phyloP scores from a whole-genome alignment of 1,140 invertebrate species.

The Brachionus rotundiformis region DNA sequence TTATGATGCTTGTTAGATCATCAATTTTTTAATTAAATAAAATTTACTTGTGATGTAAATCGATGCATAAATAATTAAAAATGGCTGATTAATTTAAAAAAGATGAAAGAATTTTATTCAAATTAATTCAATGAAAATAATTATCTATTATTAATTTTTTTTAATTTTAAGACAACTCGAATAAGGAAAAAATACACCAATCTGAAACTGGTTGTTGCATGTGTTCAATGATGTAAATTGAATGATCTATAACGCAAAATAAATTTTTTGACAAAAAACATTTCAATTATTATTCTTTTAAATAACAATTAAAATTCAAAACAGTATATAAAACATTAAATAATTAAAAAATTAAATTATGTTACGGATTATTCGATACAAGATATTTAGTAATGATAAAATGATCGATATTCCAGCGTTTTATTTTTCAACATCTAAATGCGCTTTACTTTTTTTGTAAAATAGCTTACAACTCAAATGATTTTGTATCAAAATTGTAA shows the following conservation, averaged over 20 bases:
- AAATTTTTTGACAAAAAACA: too few species aligned
- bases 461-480: neutral
- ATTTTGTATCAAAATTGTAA: conserved; percentile 1
- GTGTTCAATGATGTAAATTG: conserved; percentile 48
- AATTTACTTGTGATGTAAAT: neutral
- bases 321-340: neutral
- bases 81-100: neutral
- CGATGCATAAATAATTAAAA: neutral
- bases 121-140: neutral
- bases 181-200: conserved; percentile 47
- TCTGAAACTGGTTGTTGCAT: conserved; percentile 47
- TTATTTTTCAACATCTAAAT: neutral
- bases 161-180: conserved; percentile 32
- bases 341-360: neutral
- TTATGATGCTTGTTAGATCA: too few species aligned
- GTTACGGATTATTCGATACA: neutral
- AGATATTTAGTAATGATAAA: neutral
- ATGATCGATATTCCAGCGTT: neutral
- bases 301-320: too few species aligned
- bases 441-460: neutral
- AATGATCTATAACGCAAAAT: neutral
- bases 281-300: too few species aligned
- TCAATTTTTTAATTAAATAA: too few species aligned
- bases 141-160: neutral
- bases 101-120: neutral